Percentiles rank a stretch among this genome's conserved stretches.
phyloP scores from a whole-genome alignment of 2,113 vertebrate genomes.

The Plectropomus leopardus region DNA sequence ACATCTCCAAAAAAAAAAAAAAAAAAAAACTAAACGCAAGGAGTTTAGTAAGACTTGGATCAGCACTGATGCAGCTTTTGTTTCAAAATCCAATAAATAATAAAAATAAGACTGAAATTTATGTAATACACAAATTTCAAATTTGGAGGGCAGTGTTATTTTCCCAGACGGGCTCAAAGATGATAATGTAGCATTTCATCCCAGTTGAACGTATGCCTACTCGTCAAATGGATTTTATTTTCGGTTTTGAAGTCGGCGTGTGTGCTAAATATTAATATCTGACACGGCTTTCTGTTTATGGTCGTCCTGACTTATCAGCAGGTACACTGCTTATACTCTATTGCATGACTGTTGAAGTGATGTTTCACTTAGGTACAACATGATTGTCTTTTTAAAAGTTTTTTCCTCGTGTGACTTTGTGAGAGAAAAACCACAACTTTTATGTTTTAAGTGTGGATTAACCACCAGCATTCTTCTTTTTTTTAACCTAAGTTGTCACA shows the following conservation, averaged over 20 bases:
- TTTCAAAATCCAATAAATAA: conserved; percentile 2
- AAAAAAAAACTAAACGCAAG: neutral
- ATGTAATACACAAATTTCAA: neutral
- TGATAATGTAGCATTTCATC: conserved; percentile 59
- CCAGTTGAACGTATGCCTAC: conserved; percentile 12
- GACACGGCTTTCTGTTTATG: neutral
- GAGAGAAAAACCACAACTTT: conserved; percentile 11
- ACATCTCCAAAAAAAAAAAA: conserved; percentile 12
- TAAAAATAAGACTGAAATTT: conserved; percentile 9
- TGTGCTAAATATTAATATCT: conserved; percentile 5
- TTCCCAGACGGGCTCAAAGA: conserved; percentile 16
- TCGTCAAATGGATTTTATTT: conserved; percentile 13
- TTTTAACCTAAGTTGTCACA: conserved; percentile 9
- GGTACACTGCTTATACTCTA: conserved; percentile 20
- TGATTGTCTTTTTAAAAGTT: conserved; percentile 27
- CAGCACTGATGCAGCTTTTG: conserved; percentile 34
- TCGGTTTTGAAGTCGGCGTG: neutral
- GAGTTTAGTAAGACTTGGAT: conserved; percentile 9
- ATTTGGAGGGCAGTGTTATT: neutral
- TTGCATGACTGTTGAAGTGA: conserved; percentile 37
- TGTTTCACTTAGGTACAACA: conserved; percentile 40
- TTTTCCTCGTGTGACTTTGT: conserved; percentile 9
- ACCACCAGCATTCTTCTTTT: conserved; percentile 13
- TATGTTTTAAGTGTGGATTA: neutral
- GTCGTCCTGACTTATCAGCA: conserved; percentile 1